phyloP scores from a whole-genome alignment of 2,797 vertebrate genomes.

The Orientallactaga sibirica region DNA sequence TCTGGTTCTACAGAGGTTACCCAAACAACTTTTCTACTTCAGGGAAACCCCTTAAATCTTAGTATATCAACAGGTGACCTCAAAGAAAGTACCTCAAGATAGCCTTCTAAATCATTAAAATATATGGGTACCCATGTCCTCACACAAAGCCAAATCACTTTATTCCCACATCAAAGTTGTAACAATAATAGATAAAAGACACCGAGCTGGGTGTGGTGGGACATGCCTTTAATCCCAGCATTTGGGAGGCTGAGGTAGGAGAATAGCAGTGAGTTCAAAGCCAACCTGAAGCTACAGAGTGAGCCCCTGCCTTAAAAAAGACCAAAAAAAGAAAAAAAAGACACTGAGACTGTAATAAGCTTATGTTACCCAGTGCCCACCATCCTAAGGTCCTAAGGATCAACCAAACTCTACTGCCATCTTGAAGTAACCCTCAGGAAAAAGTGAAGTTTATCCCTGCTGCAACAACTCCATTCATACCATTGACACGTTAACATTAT shows the following conservation, averaged over 20 bases:
- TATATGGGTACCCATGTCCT: fast-evolving
- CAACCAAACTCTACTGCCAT: not conserved
- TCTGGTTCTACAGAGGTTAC: not conserved
- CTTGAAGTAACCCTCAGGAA: not conserved
- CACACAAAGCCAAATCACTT: not conserved
- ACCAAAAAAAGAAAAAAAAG: too few relatives aligned
- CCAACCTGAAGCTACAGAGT: too few relatives aligned
- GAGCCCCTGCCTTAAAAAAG: too few relatives aligned
- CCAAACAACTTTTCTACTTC: not conserved
- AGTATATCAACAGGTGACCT: not conserved
- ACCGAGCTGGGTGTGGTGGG: too few relatives aligned
- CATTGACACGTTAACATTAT: fast-evolving
- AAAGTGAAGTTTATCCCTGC: not conserved
- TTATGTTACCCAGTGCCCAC: not conserved
- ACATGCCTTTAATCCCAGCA: too few relatives aligned
- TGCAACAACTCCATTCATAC: not conserved
- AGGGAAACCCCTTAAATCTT: conserved; percentile 1
- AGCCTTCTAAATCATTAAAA: not conserved
- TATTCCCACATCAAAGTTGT: not conserved
- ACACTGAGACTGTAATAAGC: not conserved
- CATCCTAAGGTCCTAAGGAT: not conserved
- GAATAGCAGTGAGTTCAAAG: too few relatives aligned
- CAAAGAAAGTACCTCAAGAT: not conserved
- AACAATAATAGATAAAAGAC: too few relatives aligned
- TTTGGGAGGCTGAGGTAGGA: too few relatives aligned